Conservation (phyloP, 2,113 vertebrate species). For the Cryptotis parvus region DNA sequence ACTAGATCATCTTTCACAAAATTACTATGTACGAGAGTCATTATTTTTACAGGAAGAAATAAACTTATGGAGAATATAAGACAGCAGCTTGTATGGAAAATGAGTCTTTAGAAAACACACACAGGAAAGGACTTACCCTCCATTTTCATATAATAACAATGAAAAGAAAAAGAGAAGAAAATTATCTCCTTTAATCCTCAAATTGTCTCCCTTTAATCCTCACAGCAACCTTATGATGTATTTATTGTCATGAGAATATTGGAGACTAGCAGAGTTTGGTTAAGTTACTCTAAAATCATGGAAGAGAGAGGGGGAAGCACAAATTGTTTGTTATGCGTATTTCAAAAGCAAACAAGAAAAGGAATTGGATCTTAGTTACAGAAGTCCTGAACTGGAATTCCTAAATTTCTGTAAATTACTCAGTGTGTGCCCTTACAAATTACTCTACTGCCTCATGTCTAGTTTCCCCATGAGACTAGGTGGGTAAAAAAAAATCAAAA, state of each 20-base stretch:
- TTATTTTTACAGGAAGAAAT: background rate
- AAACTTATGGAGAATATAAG: background rate
- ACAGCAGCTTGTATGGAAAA: too few relatives aligned
- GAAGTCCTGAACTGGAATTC: background rate
- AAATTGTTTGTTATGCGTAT: background rate
- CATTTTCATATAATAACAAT: background rate
- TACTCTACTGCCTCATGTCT: background rate
- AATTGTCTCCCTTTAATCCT: too few relatives aligned
- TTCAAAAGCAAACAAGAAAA: background rate
- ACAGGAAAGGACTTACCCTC: background rate
- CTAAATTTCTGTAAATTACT: background rate
- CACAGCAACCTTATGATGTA: background rate
- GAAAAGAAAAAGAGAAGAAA: background rate
- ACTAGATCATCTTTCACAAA: background rate
- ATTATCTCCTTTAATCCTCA: background rate
- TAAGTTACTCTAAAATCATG: too few relatives aligned
- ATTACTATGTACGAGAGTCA: too few relatives aligned
- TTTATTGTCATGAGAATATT: background rate
- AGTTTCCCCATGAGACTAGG: background rate
- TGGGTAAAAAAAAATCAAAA: fast-evolving
- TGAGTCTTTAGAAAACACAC: too few relatives aligned
- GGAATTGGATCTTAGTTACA: background rate
- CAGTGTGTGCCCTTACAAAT: background rate
- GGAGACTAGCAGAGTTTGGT: background rate
- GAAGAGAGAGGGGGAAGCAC: background rate